Evolutionary conservation across 2,888 invertebrate species (phyloP).

Genomic region (Eupithecia pulchellata): DNA sequence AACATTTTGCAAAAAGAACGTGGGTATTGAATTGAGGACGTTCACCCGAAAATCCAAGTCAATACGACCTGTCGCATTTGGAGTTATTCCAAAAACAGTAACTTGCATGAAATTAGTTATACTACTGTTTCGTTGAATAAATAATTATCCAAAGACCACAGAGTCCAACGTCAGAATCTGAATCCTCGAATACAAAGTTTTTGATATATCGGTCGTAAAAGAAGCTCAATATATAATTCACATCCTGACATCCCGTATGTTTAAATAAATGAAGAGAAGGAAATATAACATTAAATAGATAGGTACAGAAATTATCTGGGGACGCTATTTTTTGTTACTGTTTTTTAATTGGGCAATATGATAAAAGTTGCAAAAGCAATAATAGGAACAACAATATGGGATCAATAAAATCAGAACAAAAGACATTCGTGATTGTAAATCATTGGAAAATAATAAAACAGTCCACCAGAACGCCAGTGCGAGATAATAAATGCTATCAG

Average conservation of each 20-base stretch:
- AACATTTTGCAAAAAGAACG: constrained; percentile 60
- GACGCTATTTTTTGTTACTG: constrained; percentile 17
- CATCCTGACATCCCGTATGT: constrained; percentile 26
- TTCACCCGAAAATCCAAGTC: constrained; percentile 72
- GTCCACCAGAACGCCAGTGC: constrained; percentile 59
- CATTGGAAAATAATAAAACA: constrained; percentile 52
- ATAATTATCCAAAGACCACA: constrained; percentile 24
- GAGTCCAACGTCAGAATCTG: too few relatives aligned
- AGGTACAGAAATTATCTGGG: constrained; percentile 18
- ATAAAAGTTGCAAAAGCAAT: constrained; percentile 35
- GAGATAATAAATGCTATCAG: constrained; percentile 60
- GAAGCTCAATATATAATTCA: constrained; percentile 33
- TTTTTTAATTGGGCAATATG: constrained; percentile 25
- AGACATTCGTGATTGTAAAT: constrained; percentile 44
- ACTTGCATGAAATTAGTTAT: constrained; percentile 47
- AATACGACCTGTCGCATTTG: constrained; percentile 60
- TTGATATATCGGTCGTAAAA: constrained; percentile 20
- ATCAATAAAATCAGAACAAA: constrained; percentile 48
- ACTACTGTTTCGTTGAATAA: constrained; percentile 33
- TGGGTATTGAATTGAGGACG: constrained; percentile 67
- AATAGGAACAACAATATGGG: constrained; percentile 39
- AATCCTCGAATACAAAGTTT: constrained; percentile 22
- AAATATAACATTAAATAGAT: constrained; percentile 41
- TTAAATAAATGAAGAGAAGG: constrained; percentile 37
- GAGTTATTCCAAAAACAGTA: constrained; percentile 73